These are phyloP conservation scores for Progne subis DNA, from an alignment of 2,113 vertebrate species.

Conservation along the genomic window DNA sequence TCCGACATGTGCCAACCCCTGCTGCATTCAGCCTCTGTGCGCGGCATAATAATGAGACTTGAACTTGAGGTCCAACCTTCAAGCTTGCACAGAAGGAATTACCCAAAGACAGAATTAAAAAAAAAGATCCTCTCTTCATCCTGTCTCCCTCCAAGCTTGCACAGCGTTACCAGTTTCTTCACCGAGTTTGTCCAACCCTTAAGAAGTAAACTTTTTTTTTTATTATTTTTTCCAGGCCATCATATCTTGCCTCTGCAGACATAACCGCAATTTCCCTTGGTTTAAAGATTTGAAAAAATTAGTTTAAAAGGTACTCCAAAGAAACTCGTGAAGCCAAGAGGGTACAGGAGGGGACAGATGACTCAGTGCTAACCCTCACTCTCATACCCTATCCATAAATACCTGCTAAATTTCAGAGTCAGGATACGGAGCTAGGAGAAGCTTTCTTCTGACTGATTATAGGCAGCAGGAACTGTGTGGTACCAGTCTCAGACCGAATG, in stretches of 20 bases:
- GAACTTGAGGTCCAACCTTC: constrained; percentile 60
- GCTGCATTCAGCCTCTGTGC: constrained; percentile 41
- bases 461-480: neutral
- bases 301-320: neutral
- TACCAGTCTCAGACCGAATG: neutral
- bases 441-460: neutral
- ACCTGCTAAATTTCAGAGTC: neutral
- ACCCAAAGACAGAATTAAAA: neutral
- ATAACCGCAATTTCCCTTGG: neutral
- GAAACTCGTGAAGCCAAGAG: neutral
- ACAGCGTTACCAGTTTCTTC: neutral
- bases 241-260: neutral
- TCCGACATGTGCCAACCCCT: constrained; percentile 47
- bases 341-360: neutral
- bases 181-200: neutral
- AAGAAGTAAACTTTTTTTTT: neutral
- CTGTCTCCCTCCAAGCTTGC: neutral
- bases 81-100: constrained; percentile 13
- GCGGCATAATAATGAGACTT: constrained; percentile 38
- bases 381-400: neutral
- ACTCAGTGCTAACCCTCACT: neutral
- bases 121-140: neutral
- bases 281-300: neutral
- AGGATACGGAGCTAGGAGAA: neutral
- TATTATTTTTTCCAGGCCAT: neutral